Evolutionary conservation across 92 coral and sea anemone genomes (phyloP), one percentile per base, ranked within the genome.

Genomic region (Zoanthus sansibaricus): DNA sequence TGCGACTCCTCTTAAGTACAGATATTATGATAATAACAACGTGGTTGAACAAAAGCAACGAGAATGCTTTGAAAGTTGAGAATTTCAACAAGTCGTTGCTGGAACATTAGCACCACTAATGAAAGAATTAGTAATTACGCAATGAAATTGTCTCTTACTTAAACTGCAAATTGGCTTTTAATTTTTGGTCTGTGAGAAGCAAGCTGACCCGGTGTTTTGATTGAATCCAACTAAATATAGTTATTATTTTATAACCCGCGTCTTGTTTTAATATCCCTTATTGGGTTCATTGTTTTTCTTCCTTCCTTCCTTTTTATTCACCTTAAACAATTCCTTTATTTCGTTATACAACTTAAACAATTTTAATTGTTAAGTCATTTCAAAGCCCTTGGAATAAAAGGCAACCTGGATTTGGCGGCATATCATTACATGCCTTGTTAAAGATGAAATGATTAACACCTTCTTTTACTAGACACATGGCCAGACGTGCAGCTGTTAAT

Each of bases 71-170:
- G 69, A 62, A 17, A 62, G 69, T 20, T 9, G 30, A 62, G 30
- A n/a, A 4, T 62, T n/a, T 62, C 69, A 62, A 7, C 69, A 62
- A 62, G 69, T 62, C 69, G 69, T 62, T 62, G 8, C n/a, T 62
- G 69, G 9, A 9, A 62, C 69, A 62, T 62, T 62, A 62, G 21
- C 69, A 62, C 69, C 69, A 62, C 74, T 32, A 51, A 45, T 78
- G 51, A 55, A n/a, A 17, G 69, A 66, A 62, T 82, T 61, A 33
- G 47, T 16, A 37, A 82, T 82, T 33, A 44, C 30, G 86, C 54
- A 4, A 3, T 62, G 69, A 62, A 62, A 62, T 58, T 16, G 69
- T 9, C 21, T n/a, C 21, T 62, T n/a, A 21, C 32, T 17, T 3
- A 16, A 4, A 17, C 30, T 62, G 32, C n/a, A 62, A 62, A 62